Percentiles rank a stretch among this genome's conserved stretches.
Conservation (phyloP, 2,888 invertebrate genomes). For the Hypsopygia costalis region DNA sequence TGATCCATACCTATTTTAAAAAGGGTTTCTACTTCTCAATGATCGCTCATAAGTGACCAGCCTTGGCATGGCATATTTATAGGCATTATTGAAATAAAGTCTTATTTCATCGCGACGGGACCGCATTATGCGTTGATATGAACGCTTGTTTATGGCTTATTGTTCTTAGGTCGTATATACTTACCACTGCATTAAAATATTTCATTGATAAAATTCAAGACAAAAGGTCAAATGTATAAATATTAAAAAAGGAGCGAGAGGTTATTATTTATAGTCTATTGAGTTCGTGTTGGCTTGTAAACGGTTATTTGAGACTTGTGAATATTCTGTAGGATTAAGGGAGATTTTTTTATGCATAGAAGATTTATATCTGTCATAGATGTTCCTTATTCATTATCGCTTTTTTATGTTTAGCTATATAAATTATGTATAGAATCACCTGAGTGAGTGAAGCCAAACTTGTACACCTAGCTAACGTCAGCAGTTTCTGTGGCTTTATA, state of each 20-base stretch:
- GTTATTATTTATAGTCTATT: conserved; percentile 4
- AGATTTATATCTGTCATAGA: too few species aligned
- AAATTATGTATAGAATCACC: too few species aligned
- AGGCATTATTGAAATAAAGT: conserved; percentile 53
- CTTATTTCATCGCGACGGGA: conserved; percentile 46
- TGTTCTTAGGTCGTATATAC: conserved; percentile 60
- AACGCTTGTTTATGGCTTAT: conserved; percentile 68
- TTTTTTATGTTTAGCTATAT: too few species aligned
- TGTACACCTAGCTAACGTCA: too few species aligned
- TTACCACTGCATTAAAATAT: conserved; percentile 59
- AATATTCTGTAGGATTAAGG: too few species aligned
- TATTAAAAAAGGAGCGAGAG: conserved; percentile 23
- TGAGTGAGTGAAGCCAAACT: too few species aligned
- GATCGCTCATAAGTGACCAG: too few species aligned
- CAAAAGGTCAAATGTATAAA: conserved; percentile 49
- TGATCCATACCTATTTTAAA: too few species aligned
- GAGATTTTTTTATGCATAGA: too few species aligned
- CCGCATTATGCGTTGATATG: conserved; percentile 66
- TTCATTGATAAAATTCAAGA: conserved; percentile 52
- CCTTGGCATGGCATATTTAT: conserved; percentile 19
- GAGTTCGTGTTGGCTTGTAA: conserved; percentile 1
- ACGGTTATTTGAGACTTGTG: not conserved
- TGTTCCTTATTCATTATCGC: too few species aligned
- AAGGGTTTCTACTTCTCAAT: too few species aligned
- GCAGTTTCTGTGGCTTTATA: too few species aligned